Evolutionary conservation across 1,140 invertebrate genomes (phyloP).

Genomic region (Neuroterus valhalla): DNA sequence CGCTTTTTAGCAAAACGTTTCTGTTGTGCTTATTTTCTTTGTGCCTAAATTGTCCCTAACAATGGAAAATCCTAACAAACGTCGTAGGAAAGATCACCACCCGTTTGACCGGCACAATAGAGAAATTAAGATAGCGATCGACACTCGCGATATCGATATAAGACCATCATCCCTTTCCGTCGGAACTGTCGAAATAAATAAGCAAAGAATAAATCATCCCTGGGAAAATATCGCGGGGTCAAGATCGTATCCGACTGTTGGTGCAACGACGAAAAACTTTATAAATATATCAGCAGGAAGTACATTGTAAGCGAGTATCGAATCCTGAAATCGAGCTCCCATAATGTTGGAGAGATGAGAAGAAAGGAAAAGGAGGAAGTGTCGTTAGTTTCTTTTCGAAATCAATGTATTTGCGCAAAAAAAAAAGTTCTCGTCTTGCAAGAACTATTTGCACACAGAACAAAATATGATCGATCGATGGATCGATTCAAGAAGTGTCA

Average conservation of each 20-base stretch:
- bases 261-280: neutral
- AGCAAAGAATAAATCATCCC: slow-evolving; percentile 12
- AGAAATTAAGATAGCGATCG: slow-evolving; percentile 23
- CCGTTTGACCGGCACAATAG: slow-evolving; percentile 2
- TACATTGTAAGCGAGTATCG: slow-evolving; percentile 1
- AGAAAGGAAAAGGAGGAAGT: neutral
- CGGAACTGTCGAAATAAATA: slow-evolving; percentile 22
- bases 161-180: neutral
- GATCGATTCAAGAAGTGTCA: slow-evolving; percentile 18
- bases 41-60: slow-evolving; percentile 4
- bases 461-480: slow-evolving; percentile 12
- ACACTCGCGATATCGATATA: slow-evolving; percentile 8
- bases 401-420: slow-evolving; percentile 7
- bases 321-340: slow-evolving; percentile 11
- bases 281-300: slow-evolving; percentile 24
- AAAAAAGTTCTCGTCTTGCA: slow-evolving; percentile 16
- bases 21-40: neutral
- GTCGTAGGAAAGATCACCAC: neutral
- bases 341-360: neutral
- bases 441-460: slow-evolving; percentile 12
- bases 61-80: neutral
- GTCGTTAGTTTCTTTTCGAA: neutral
- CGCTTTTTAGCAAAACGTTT: neutral
- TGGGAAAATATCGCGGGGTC: neutral
- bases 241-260: slow-evolving; percentile 8